Percentiles rank a stretch among this genome's conserved stretches.
Evolutionary conservation across 2,113 vertebrate genomes (phyloP).

Genomic region (Cyanoderma ruficeps): DNA sequence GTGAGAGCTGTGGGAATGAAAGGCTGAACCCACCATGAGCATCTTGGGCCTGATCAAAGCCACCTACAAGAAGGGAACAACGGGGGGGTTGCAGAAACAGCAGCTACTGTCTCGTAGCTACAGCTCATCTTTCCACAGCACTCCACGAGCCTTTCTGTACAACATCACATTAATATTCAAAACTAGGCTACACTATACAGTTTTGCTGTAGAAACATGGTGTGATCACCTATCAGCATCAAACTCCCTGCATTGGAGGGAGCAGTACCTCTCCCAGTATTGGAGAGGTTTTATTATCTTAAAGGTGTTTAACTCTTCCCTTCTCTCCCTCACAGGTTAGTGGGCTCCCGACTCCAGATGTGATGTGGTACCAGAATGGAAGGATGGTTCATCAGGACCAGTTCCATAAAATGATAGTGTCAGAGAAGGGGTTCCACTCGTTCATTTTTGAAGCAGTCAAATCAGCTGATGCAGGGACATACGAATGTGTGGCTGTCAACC

Average conservation of each 20-base stretch:
- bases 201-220: not conserved
- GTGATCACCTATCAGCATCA: not conserved
- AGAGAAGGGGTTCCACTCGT: constrained; percentile 92
- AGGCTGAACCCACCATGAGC: not conserved
- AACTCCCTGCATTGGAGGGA: not conserved
- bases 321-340: constrained; percentile 79
- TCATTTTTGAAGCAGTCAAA: constrained; percentile 93
- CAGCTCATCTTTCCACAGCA: not conserved
- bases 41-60: not conserved
- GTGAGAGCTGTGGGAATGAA: not conserved
- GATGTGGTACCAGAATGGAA: constrained; percentile 91
- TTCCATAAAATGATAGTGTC: constrained; percentile 97
- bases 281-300: not conserved
- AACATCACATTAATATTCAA: not conserved
- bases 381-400: constrained; percentile 89
- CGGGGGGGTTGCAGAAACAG: not conserved
- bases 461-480: constrained; percentile 89
- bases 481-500: constrained; percentile 88
- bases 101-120: not conserved
- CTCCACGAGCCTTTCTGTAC: not conserved
- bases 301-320: not conserved
- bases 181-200: not conserved
- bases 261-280: too few relatives aligned
- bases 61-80: not conserved
- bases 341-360: constrained; percentile 90